Conservation (phyloP, 2,888 invertebrate species). For the Chrysolina americana region DNA sequence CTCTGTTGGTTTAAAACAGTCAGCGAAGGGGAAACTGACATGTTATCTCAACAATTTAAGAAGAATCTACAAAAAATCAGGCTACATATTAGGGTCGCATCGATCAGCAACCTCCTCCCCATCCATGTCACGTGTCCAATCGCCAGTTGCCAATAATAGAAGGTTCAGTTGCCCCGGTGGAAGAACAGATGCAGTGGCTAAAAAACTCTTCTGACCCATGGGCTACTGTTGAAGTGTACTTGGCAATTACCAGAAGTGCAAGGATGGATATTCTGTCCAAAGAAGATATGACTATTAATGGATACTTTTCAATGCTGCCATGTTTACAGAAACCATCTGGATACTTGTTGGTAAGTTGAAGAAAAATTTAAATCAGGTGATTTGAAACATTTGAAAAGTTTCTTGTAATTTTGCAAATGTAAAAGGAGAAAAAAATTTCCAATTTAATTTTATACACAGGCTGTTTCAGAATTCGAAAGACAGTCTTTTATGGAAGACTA, state of each 20-base stretch:
- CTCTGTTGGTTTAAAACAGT: too few species aligned
- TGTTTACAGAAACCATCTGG: slow-evolving; percentile 16
- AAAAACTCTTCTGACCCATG: slow-evolving; percentile 15
- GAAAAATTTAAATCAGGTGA: neutral
- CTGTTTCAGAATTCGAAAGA: too few species aligned
- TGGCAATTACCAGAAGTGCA: slow-evolving; percentile 2
- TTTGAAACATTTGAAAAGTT: neutral
- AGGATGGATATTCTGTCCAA: neutral
- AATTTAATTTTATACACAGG: too few species aligned
- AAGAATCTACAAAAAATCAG: slow-evolving; percentile 9
- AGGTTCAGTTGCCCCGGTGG: neutral
- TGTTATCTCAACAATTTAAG: neutral
- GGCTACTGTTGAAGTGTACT: slow-evolving; percentile 11
- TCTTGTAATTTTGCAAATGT: neutral
- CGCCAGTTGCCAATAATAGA: slow-evolving; percentile 4
- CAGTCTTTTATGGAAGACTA: too few species aligned
- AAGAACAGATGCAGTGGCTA: slow-evolving; percentile 6
- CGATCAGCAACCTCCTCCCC: slow-evolving; percentile 4
- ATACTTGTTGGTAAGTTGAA: slow-evolving; percentile 17
- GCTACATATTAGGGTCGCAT: neutral
- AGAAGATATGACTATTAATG: slow-evolving; percentile 14
- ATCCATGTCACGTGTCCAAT: neutral
- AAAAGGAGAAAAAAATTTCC: too few species aligned
- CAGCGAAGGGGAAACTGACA: too few species aligned
- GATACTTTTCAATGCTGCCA: slow-evolving; percentile 2